Conservation (phyloP, 1,140 invertebrate genomes). For the Atopsyche davidsoni region DNA sequence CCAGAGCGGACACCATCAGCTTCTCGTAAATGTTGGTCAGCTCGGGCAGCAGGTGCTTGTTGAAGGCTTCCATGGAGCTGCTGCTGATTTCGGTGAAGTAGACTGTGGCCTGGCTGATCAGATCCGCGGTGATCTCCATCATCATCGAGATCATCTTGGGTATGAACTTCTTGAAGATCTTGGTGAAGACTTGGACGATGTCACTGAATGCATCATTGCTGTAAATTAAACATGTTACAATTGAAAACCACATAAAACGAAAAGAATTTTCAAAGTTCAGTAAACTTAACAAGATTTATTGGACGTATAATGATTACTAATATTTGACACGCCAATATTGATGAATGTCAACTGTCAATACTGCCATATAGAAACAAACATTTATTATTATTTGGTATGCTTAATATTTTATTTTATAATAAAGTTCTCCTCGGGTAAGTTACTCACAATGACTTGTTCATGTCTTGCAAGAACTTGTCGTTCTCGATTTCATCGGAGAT, state of each 20-base stretch:
- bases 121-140: too few relatives aligned
- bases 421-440: not conserved
- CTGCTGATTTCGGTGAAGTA: conserved; percentile 40
- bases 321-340: too few relatives aligned
- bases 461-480: too few relatives aligned
- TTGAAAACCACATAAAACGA: not conserved
- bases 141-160: not conserved
- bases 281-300: too few relatives aligned
- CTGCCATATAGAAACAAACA: too few relatives aligned
- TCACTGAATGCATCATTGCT: not conserved
- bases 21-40: conserved; percentile 52
- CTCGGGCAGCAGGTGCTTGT: conserved; percentile 49
- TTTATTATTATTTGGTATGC: too few relatives aligned
- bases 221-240: not conserved
- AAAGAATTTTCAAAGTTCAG: not conserved
- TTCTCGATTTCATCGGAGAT: too few relatives aligned
- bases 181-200: not conserved
- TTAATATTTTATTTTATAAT: too few relatives aligned
- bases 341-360: too few relatives aligned
- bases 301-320: too few relatives aligned
- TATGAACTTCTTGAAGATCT: not conserved
- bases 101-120: not conserved
- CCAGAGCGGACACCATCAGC: conserved; percentile 36
- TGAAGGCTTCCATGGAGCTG: conserved; percentile 39
- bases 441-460: conserved; percentile 1